Evolutionary conservation across 2,113 vertebrate genomes (phyloP).

Genomic region (Xiphorhynchus elegans): DNA sequence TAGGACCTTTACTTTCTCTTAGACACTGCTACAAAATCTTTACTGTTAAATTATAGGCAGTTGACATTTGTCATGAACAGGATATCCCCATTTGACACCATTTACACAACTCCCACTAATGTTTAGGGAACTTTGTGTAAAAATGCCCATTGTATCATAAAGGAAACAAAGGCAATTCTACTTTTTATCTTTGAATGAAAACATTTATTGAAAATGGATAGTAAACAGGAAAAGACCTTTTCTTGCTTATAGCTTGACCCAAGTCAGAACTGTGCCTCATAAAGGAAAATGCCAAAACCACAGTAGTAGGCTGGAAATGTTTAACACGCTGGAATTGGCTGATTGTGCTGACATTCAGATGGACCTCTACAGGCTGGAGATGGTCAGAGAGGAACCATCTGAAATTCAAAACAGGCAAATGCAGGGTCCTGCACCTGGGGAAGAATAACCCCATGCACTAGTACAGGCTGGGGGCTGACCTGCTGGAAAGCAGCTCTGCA

Average conservation of each 20-base stretch:
- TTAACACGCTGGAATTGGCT: not conserved
- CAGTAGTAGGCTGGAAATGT: not conserved
- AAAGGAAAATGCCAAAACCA: not conserved
- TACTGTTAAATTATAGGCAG: not conserved
- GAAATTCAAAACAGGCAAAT: not conserved
- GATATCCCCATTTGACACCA: not conserved
- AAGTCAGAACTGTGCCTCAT: not conserved
- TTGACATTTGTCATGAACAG: not conserved
- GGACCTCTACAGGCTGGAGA: not conserved
- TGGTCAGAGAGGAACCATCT: not conserved
- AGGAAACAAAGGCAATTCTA: not conserved
- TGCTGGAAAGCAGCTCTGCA: not conserved
- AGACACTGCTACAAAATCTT: not conserved
- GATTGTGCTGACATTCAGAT: not conserved
- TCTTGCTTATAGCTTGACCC: not conserved
- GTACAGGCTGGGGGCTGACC: not conserved
- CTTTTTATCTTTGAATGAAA: not conserved
- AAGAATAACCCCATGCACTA: accelerated
- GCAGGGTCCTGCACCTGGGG: not conserved
- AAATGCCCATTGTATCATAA: not conserved
- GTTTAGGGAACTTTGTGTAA: not conserved
- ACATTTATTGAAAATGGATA: not conserved
- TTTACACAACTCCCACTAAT: not conserved
- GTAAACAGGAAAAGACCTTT: not conserved
- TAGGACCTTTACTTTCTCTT: not conserved